phyloP scores from a whole-genome alignment of 2,888 invertebrate genomes.

The Helobdella robusta region DNA sequence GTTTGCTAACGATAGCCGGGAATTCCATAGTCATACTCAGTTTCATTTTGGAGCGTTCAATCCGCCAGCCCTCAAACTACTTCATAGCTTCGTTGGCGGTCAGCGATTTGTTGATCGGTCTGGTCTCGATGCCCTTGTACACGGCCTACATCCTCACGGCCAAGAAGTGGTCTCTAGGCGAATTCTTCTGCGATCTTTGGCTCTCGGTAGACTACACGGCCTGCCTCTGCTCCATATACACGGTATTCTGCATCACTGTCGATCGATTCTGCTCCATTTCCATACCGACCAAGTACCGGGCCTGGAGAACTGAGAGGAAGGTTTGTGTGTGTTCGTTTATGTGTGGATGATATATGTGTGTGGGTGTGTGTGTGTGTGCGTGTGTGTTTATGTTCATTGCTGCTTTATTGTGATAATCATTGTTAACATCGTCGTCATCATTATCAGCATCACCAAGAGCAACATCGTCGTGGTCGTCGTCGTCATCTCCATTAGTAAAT shows the following conservation, averaged over 20 bases:
- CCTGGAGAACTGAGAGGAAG: constrained; percentile 83
- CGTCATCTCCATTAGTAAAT: too few relatives aligned
- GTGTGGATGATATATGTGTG: neutral
- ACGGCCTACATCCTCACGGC: constrained; percentile 91
- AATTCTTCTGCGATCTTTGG: constrained; percentile 92
- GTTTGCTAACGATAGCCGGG: constrained; percentile 79
- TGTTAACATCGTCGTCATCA: too few relatives aligned
- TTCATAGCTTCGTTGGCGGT: constrained; percentile 96
- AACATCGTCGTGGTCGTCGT: too few relatives aligned
- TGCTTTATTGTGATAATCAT: neutral
- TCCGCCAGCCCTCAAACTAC: constrained; percentile 81
- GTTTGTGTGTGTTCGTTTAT: constrained; percentile 54
- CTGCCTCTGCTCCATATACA: constrained; percentile 88
- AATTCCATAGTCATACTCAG: constrained; percentile 89
- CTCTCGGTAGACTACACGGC: constrained; percentile 97
- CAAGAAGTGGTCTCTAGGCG: constrained; percentile 84
- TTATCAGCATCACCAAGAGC: too few relatives aligned
- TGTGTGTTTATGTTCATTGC: neutral
- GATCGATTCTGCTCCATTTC: constrained; percentile 97
- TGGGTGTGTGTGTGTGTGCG: constrained; percentile 1
- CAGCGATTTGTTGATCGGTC: constrained; percentile 92
- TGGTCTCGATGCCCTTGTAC: constrained; percentile 62
- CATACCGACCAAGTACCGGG: constrained; percentile 92
- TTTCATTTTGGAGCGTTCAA: constrained; percentile 81
- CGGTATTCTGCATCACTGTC: constrained; percentile 92